A percentile compares a stretch with the other conserved stretches of the same genome.
Conservation (phyloP, 1,140 invertebrate genomes). For the Chionoecetes opilio region DNA sequence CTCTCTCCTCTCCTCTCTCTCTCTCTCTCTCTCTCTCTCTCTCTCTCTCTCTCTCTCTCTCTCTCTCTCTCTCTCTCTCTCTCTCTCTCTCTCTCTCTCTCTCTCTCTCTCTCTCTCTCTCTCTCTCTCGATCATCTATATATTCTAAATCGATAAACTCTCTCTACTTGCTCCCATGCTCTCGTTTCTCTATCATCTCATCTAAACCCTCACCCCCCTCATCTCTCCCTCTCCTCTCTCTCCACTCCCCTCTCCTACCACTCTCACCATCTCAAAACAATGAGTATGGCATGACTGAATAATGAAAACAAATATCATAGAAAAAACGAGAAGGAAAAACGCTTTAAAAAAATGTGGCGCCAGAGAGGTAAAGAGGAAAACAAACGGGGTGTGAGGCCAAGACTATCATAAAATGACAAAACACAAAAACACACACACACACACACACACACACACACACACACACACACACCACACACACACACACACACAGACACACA, state of each 20-base stretch:
- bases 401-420: not conserved
- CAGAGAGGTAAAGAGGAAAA: no score
- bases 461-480: no score
- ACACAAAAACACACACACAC: no score
- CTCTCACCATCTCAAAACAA: not conserved
- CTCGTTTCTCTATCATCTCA: not conserved
- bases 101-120: not conserved
- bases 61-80: constrained; percentile 8
- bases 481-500: not conserved
- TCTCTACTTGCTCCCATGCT: not conserved
- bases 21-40: constrained; percentile 8
- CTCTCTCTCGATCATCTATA: not conserved
- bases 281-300: no score
- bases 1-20: not conserved
- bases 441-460: no score
- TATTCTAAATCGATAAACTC: no score
- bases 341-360: no score
- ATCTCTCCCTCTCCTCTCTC: not conserved
- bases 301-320: no score
- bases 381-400: not conserved
- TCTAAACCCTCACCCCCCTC: not conserved
- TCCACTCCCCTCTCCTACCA: not conserved
- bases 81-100: not conserved
- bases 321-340: not conserved
- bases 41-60: constrained; percentile 8